Conservation (phyloP, 2,888 invertebrate genomes). For the Cantharis nigra region DNA sequence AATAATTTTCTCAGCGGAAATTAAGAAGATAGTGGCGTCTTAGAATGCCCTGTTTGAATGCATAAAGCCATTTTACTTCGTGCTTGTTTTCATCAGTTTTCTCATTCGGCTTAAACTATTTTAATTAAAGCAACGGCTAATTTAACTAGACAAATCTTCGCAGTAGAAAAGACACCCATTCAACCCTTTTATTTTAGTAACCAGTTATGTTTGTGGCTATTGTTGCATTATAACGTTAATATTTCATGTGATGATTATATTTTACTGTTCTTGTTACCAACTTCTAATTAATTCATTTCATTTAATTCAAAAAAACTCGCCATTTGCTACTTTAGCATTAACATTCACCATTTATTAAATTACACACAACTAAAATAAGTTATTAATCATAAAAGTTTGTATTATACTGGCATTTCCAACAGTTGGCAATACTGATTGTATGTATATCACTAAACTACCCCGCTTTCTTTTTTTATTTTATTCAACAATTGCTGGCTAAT, state of each 20-base stretch:
- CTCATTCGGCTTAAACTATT: constrained; percentile 55
- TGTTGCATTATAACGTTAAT: constrained; percentile 42
- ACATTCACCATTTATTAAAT: too few relatives aligned
- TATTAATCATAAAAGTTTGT: too few relatives aligned
- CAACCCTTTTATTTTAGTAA: constrained; percentile 11
- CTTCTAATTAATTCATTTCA: background rate
- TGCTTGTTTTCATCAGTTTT: constrained; percentile 52
- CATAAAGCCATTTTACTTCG: constrained; percentile 46
- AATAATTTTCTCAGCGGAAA: constrained; percentile 51
- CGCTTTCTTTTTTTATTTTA: too few relatives aligned
- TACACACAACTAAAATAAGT: too few relatives aligned
- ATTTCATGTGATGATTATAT: constrained; percentile 25
- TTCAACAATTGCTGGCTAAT: too few relatives aligned
- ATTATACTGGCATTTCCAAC: too few relatives aligned
- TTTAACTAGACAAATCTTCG: constrained; percentile 56
- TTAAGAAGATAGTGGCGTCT: constrained; percentile 49
- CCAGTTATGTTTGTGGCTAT: constrained; percentile 33
- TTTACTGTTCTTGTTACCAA: background rate
- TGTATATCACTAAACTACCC: too few relatives aligned
- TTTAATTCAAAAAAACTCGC: background rate
- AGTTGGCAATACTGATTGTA: too few relatives aligned
- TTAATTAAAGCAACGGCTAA: constrained; percentile 58
- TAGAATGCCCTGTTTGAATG: constrained; percentile 38
- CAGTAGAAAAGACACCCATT: constrained; percentile 41
- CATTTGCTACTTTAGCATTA: too few relatives aligned